Conservation (phyloP, 2,113 vertebrate genomes). For the Xyliphius kryptos region DNA sequence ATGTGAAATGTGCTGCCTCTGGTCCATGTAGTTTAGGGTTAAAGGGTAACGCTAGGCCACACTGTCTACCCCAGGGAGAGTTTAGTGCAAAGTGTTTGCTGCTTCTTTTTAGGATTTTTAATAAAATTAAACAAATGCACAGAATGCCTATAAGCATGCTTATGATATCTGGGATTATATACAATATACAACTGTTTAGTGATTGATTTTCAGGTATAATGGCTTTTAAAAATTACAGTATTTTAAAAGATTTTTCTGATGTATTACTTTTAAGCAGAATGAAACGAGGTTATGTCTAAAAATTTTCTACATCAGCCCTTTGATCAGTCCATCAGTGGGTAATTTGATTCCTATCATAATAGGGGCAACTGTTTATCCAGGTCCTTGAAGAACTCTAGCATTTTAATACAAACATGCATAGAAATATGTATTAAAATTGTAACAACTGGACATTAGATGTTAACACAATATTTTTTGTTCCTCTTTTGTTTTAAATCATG, state of each 20-base stretch:
- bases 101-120: conserved; percentile 46
- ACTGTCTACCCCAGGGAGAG: conserved; percentile 40
- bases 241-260: neutral
- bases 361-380: neutral
- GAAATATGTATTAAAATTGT: neutral
- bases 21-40: conserved; percentile 48
- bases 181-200: neutral
- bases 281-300: too few relatives aligned
- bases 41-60: conserved; percentile 62
- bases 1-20: conserved; percentile 7
- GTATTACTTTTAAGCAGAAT: too few relatives aligned
- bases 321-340: neutral
- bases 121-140: conserved; percentile 7
- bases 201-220: neutral
- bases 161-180: conserved; percentile 14
- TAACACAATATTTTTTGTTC: too few relatives aligned
- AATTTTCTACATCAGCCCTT: neutral
- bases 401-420: neutral
- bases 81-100: conserved; percentile 65
- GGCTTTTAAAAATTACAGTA: neutral
- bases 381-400: neutral
- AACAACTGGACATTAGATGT: too few relatives aligned
- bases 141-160: neutral
- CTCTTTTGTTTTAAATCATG: too few relatives aligned
- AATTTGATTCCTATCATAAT: neutral